Evolutionary conservation across 2,888 invertebrate species (phyloP), one percentile per base, ranked within the genome.

Genomic region (Hemithea aestivaria): DNA sequence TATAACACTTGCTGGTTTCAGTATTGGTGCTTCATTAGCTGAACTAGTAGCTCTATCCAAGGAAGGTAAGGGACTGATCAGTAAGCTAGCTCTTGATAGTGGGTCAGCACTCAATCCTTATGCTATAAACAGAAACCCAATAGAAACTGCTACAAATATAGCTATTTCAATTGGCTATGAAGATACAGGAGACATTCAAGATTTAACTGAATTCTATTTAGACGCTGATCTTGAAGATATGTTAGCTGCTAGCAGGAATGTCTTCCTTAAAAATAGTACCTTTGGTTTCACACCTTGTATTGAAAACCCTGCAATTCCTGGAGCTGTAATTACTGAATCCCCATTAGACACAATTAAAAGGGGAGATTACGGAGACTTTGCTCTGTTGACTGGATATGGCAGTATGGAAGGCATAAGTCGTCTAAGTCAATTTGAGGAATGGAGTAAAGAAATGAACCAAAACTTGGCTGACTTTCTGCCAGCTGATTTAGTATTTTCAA

Each of bases 1-100:
- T 58, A 89, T 96, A 1, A 96, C 96, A 0, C 68, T 96, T 1
- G 90, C 94, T 61, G 97, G 97, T 0, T 94, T 94, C 62, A 93
- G 93, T 39, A 92, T 95, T 4, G 94, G 94, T 5, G 93, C 93
- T 0, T 81, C 90, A 1, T 70, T 85, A 70, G 84, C 82, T 6
- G 84, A 85, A 35, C 28, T 87, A 2, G 51, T 83, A 8, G 63
- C 71, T 0, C 33, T 85, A 1, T 76, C 82, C 0, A 71, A 74
- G 53, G 56, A 71, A 35, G 58, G 79, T 10, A 57, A 64, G 11
- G 83, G 83, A 20, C 55, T 87, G 12, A 67, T 85, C 25, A 54
- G 80, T 23, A 80, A 80, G 60, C 40, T 85, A 1, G 73, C 83
- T 43, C 46, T 85, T 8, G 87, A 87, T 34, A 87, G 85, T 61